phyloP scores from a whole-genome alignment of 2,113 vertebrate genomes.

The Verasper variegatus region DNA sequence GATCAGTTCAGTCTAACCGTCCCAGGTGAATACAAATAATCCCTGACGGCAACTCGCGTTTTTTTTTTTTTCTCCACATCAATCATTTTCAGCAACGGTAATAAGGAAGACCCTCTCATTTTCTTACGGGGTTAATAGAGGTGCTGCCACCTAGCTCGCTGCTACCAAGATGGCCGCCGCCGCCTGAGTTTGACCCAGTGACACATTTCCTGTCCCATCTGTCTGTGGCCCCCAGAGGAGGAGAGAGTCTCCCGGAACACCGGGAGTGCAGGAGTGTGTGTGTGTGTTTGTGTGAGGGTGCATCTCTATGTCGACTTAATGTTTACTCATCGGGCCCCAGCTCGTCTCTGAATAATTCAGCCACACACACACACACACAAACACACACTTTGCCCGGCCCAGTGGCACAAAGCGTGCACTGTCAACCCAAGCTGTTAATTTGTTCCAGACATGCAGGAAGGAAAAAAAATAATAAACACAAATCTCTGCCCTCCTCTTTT shows the following conservation, averaged over 20 bases:
- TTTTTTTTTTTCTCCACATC: not conserved
- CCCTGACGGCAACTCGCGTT: not conserved
- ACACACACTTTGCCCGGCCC: conserved; percentile 16
- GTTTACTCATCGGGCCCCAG: conserved; percentile 62
- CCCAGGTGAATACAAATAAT: not conserved
- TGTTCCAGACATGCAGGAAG: conserved; percentile 33
- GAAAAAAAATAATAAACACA: conserved; percentile 1
- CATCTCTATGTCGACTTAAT: conserved; percentile 69
- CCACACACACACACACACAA: conserved; percentile 20
- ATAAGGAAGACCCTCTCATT: not conserved
- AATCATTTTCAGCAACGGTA: conserved; percentile 1
- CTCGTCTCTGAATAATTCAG: conserved; percentile 70
- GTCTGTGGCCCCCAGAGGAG: conserved; percentile 59
- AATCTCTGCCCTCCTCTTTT: conserved; percentile 31
- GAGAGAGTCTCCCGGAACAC: conserved; percentile 39
- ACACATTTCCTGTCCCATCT: conserved; percentile 80
- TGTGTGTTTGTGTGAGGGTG: conserved; percentile 49
- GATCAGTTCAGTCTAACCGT: not conserved
- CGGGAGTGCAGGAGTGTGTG: conserved; percentile 19
- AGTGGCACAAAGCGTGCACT: conserved; percentile 25
- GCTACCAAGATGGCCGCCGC: conserved; percentile 48
- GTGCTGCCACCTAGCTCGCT: conserved; percentile 37
- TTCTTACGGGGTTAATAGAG: conserved; percentile 46
- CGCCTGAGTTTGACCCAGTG: conserved; percentile 73
- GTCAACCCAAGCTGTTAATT: conserved; percentile 66